Evolutionary conservation across 2,797 vertebrate genomes (phyloP).

Genomic region (Chromis chromis): DNA sequence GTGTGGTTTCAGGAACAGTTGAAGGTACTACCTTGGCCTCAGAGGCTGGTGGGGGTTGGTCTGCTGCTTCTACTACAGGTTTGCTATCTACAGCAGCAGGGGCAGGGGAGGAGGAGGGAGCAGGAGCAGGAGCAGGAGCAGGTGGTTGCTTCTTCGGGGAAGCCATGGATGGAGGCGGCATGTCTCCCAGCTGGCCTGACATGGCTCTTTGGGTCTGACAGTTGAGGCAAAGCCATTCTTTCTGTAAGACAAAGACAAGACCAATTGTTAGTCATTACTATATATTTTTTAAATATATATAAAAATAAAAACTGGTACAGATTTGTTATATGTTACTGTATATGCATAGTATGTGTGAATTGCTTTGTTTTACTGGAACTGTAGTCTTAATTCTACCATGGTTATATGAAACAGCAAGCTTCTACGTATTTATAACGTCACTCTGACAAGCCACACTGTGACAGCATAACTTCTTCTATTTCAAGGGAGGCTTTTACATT

Average conservation of each 20-base stretch:
- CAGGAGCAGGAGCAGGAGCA: slow-evolving; percentile 65
- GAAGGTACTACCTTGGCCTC: slow-evolving; percentile 72
- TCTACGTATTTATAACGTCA: slow-evolving; percentile 32
- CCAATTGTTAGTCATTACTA: background rate
- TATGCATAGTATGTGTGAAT: background rate
- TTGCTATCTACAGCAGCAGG: slow-evolving; percentile 76
- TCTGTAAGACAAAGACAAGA: slow-evolving; percentile 84
- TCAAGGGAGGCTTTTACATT: slow-evolving; percentile 71
- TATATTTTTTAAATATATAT: background rate
- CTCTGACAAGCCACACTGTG: slow-evolving; percentile 29
- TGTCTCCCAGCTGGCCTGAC: slow-evolving; percentile 91
- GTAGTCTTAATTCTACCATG: background rate
- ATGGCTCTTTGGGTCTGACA: slow-evolving; percentile 96
- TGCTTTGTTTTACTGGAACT: background rate
- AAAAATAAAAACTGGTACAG: background rate
- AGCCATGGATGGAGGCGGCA: slow-evolving; percentile 72
- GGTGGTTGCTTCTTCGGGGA: slow-evolving; percentile 79
- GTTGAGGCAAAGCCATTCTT: slow-evolving; percentile 98
- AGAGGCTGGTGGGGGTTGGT: slow-evolving; percentile 62
- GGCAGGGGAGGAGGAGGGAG: slow-evolving; percentile 58
- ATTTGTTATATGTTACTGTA: background rate
- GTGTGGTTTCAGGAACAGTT: slow-evolving; percentile 38
- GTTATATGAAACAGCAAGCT: background rate
- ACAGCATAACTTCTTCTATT: slow-evolving; percentile 59
- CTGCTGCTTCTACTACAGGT: slow-evolving; percentile 79